Conservation (phyloP, 2,113 vertebrate species). For the Cyphomyrus discorhynchus region DNA sequence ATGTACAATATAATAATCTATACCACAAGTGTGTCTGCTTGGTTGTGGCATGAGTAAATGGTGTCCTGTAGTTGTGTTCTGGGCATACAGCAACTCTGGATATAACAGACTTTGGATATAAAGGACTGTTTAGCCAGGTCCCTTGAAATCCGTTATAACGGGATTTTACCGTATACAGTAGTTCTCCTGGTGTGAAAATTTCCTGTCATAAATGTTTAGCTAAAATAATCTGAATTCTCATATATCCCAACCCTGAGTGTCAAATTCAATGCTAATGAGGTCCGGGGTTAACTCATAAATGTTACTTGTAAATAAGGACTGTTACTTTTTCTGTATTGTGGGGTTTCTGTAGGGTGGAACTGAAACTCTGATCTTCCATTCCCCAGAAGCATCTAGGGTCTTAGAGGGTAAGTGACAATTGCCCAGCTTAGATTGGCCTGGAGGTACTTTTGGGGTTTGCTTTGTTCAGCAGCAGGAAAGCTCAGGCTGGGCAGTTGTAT, state of each 20-base stretch:
- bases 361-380: not conserved
- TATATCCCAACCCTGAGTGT: not conserved
- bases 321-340: not conserved
- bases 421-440: not conserved
- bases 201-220: not conserved
- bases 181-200: not conserved
- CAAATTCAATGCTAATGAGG: not conserved
- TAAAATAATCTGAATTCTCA: not conserved
- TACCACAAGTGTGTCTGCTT: no score
- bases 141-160: no score
- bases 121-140: no score
- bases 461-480: not conserved
- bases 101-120: no score
- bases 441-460: not conserved
- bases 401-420: slow-evolving; percentile 9
- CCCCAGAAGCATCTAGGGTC: not conserved
- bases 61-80: no score
- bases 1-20: no score
- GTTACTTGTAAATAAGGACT: not conserved
- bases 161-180: no score
- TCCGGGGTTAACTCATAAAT: not conserved
- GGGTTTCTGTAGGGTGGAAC: not conserved
- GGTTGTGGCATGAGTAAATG: no score
- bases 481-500: not conserved
- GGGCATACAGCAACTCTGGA: no score